Evolutionary conservation across 1,140 invertebrate genomes (phyloP).

Genomic region (Drosophila pruinosa): DNA sequence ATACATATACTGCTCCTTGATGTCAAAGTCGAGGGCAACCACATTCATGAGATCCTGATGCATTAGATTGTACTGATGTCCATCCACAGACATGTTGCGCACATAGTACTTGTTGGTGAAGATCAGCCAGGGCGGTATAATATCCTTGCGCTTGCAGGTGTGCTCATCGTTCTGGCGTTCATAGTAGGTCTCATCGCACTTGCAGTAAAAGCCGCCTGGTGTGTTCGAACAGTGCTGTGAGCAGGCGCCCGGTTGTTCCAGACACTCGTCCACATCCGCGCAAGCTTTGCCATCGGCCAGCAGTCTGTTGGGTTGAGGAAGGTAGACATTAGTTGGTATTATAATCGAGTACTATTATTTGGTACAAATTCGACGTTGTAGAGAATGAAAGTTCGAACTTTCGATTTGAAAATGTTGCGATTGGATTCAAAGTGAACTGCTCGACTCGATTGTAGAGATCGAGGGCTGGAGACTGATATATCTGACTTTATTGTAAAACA

Average conservation of each 20-base stretch:
- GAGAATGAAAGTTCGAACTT: too few species aligned
- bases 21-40: conserved; percentile 97
- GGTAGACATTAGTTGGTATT: neutral
- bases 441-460: too few species aligned
- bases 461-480: too few species aligned
- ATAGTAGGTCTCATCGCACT: conserved; percentile 97
- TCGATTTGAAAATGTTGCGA: too few species aligned
- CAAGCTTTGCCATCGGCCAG: conserved; percentile 93
- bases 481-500: too few species aligned
- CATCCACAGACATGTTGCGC: conserved; percentile 96
- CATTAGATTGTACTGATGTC: conserved; percentile 91
- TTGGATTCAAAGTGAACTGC: too few species aligned
- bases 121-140: conserved; percentile 93
- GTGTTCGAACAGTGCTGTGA: conserved; percentile 98
- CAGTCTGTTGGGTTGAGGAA: conserved; percentile 83
- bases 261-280: conserved; percentile 97
- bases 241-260: conserved; percentile 94
- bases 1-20: conserved; percentile 92
- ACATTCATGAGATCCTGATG: conserved; percentile 98
- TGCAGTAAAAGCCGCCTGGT: conserved; percentile 97
- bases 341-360: too few species aligned
- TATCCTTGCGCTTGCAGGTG: conserved; percentile 94
- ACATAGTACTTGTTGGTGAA: conserved; percentile 99
- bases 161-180: conserved; percentile 92
- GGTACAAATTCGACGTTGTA: too few species aligned